These are phyloP conservation scores for Corbicula japonica DNA, from an alignment of 2,888 invertebrate genomes.

Conservation along the genomic window DNA sequence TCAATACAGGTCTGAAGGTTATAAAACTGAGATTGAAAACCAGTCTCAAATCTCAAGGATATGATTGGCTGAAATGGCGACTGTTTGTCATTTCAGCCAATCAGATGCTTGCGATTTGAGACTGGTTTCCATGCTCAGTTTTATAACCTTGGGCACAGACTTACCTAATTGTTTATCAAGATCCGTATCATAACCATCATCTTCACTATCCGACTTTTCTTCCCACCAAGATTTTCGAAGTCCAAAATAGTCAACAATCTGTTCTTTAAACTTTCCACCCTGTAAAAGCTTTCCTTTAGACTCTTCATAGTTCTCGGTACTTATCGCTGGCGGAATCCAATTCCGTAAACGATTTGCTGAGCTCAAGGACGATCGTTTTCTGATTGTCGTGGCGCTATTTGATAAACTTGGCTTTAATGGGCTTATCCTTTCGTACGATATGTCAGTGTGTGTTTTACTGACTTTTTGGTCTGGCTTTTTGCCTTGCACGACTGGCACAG, in stretches of 20 bases:
- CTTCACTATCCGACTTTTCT: constrained; percentile 47
- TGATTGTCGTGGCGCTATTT: constrained; percentile 30
- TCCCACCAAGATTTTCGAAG: constrained; percentile 41
- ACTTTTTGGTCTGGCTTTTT: not conserved
- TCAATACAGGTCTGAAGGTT: no score
- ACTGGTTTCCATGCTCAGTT: no score
- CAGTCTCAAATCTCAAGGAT: no score
- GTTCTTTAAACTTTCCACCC: constrained; percentile 55
- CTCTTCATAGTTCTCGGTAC: constrained; percentile 18
- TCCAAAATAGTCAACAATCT: constrained; percentile 47
- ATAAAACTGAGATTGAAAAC: no score
- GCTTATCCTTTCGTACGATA: constrained; percentile 19
- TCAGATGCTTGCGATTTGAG: no score
- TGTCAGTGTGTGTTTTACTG: constrained; percentile 12
- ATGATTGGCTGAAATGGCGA: no score
- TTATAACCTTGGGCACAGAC: no score
- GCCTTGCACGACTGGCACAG: constrained; percentile 15
- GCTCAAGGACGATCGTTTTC: constrained; percentile 5
- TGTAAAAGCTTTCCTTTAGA: constrained; percentile 41
- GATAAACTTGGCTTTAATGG: constrained; percentile 34
- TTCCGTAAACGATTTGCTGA: not conserved
- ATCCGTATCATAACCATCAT: constrained; percentile 58
- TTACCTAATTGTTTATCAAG: constrained; percentile 57
- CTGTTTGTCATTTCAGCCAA: no score
- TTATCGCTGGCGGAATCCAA: constrained; percentile 46